Conservation (phyloP, 2,888 invertebrate species). For the Linnaemya tessellans region DNA sequence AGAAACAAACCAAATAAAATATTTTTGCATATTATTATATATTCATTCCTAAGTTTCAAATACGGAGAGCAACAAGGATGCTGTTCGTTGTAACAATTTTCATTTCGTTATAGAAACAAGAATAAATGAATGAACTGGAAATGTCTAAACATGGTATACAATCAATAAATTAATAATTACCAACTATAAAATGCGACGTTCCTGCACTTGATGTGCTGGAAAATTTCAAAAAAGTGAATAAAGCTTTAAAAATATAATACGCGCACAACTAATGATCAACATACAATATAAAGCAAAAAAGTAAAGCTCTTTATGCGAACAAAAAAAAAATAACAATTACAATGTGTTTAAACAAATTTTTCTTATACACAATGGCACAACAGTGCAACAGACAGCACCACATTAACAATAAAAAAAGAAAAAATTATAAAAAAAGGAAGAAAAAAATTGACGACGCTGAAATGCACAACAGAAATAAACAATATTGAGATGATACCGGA, state of each 20-base stretch:
- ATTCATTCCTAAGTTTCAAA: constrained; percentile 33
- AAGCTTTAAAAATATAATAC: constrained; percentile 34
- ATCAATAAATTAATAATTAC: constrained; percentile 76
- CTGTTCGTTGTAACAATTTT: constrained; percentile 13
- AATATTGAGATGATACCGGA: constrained; percentile 62
- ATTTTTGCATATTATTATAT: constrained; percentile 50
- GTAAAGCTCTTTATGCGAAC: constrained; percentile 39
- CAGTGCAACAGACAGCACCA: constrained; percentile 33
- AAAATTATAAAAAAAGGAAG: constrained; percentile 13
- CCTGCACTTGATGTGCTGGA: constrained; percentile 56
- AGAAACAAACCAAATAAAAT: constrained; percentile 13
- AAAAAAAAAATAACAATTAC: constrained; percentile 70
- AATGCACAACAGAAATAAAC: constrained; percentile 51
- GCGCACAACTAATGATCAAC: constrained; percentile 38
- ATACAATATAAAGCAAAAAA: constrained; percentile 43
- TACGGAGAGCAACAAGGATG: constrained; percentile 9
- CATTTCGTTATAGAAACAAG: constrained; percentile 16
- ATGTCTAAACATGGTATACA: constrained; percentile 72
- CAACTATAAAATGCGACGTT: constrained; percentile 59
- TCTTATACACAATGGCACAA: constrained; percentile 51
- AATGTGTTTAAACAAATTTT: constrained; percentile 72
- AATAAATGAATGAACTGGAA: constrained; percentile 54
- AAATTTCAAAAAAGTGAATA: constrained; percentile 24
- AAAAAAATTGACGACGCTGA: constrained; percentile 27
- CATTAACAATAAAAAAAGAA: constrained; percentile 17